Base-by-base conservation (phyloP, 2,888 invertebrate species). In the Athetis lepigone region DNA sequence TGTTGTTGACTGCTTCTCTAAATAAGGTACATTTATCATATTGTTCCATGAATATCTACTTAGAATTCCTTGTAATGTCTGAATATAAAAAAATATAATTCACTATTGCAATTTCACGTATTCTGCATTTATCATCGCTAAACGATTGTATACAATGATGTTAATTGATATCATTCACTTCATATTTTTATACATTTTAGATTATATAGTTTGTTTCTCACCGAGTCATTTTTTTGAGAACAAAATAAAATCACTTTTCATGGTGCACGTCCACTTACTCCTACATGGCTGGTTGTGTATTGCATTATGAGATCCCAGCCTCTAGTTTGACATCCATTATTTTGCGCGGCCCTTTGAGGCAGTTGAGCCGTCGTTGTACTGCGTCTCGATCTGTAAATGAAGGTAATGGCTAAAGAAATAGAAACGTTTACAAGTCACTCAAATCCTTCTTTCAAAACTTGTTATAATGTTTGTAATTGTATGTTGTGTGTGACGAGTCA, bases 331-430 rank as follows among this genome's bases (percentile, higher is more conserved):
- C 94, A 78, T 95, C 95, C 94, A 93, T 94, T 70, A 95, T 91
- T 85, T 94, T 94, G 70, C 93, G 93, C 71, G 93, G 93, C 74
- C 93, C 93, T 73, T 94, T 94, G 73, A 95, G 92, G 86, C 93
- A 93, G 71, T 93, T 93, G 73, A 99, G 96, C 76, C 99, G 97
- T 92, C 98, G 98, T 91, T 99, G 99, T 56, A 99, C 99, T 55
- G 99, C 98, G 88, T 98, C 98, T 94, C 99, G 98, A 94, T 99
- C 99, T 98, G 95, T 43, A 95, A 82, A 66, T 29, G 49, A 58
- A 69, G 68, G 2, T 50, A 25, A 7, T 29, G 13, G 13, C 2
- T 39, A 7, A 25, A 51, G 9, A 29, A 29, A 13, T 4, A 2
- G n/a, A n/a, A n/a, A n/a, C n/a, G n/a, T n/a, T n/a, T n/a, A n/a